Evolutionary conservation across 2,888 invertebrate genomes (phyloP), one percentile per base, ranked within the genome.

Genomic region (Papilio elwesi): DNA sequence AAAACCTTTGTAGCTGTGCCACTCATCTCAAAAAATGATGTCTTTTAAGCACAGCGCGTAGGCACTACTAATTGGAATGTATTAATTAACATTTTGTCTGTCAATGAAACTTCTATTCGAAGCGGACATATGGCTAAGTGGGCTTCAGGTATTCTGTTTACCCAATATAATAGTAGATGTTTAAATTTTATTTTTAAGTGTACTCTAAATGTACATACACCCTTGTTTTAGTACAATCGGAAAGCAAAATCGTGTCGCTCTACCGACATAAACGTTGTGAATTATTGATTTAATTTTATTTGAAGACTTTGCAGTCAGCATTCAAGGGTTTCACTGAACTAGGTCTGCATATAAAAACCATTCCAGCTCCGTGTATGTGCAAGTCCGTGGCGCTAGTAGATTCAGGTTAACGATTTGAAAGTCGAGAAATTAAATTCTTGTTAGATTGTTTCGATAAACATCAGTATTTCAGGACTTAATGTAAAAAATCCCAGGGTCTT

Each of bases 161-260:
- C 10, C 10, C 3, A 0, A 10, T 16, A 16, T 53, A 4, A 53
- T n/a, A n/a, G 6, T 13, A 13, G 51, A 7, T n/a, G 5, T 5
- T 51, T 51, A n/a, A n/a, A 7, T 51, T 38, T 47, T 38, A 4
- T 51, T 36, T 47, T 43, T 12, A 16, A 59, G 26, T 48, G 43
- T 48, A 12, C 0, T 13, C 16, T 13, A 43, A 51, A 13, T 69
- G 11, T 66, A 73, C 73, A 6, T 70, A 15, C 69, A 73, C 11
- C 52, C n/a, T n/a, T 52, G 15, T 68, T 13, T 55, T 7, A 48
- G 16, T 68, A 43, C 51, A 38, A 69, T 64, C 48, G 16, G 68
- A 71, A 71, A 49, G 62, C n/a, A 48, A 64, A 12, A 51, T 68
- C 64, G 55, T 68, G 43, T n/a, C 68, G n/a, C 16, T 55, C 57